A percentile compares a stretch with the other conserved stretches of the same genome.
These are phyloP conservation scores for Zalophus californianus DNA, from an alignment of 2,797 vertebrate species.

Conservation along the genomic window DNA sequence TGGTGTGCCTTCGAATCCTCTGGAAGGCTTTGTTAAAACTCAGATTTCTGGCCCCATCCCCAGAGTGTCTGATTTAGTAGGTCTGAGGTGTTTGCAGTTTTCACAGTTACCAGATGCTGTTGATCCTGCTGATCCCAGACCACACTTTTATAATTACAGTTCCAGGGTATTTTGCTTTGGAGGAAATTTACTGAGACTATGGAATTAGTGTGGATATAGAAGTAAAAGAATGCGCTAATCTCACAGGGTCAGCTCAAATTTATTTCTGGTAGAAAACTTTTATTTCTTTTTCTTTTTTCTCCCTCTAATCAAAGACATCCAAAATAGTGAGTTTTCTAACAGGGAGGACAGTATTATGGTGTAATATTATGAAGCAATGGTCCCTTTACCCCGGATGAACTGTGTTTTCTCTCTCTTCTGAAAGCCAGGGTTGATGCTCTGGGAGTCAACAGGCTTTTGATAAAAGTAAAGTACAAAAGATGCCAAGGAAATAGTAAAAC, in stretches of 20 bases:
- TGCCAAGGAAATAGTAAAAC: constrained; percentile 21
- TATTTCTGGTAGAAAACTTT: neutral
- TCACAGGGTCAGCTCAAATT: neutral
- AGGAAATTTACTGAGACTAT: neutral
- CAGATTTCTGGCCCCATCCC: neutral
- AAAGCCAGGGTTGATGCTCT: neutral
- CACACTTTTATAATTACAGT: neutral
- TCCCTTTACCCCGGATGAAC: neutral
- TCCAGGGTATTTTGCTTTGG: neutral
- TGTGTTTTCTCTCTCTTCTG: neutral
- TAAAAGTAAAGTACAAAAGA: constrained; percentile 16
- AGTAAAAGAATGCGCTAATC: neutral
- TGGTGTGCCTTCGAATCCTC: neutral
- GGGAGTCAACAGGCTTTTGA: neutral
- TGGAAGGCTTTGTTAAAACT: neutral
- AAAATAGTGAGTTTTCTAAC: neutral
- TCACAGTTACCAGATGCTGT: too few species aligned
- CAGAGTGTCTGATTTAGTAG: neutral
- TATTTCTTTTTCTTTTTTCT: neutral
- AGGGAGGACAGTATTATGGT: neutral
- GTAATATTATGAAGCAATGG: neutral
- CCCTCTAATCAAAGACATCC: neutral
- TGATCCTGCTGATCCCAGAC: neutral
- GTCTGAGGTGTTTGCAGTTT: neutral
- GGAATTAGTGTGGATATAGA: neutral